These are phyloP conservation scores for Vespertilio murinus DNA, from an alignment of 2,797 vertebrate genomes.

Conservation along the genomic window DNA sequence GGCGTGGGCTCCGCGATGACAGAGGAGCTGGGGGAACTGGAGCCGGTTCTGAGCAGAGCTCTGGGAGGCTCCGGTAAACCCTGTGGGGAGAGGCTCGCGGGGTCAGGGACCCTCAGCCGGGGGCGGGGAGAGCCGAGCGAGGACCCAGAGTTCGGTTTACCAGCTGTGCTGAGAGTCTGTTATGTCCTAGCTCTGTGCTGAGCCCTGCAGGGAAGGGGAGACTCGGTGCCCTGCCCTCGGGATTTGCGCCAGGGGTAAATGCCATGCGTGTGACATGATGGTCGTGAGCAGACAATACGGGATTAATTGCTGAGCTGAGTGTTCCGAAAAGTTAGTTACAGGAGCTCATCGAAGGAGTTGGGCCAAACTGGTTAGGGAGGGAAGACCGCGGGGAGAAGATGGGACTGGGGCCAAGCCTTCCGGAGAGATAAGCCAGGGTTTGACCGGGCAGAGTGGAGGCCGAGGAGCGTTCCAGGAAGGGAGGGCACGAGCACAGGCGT, in stretches of 20 bases:
- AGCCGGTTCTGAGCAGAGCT: not conserved
- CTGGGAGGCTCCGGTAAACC: not conserved
- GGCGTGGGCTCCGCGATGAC: not conserved
- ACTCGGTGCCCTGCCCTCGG: not conserved
- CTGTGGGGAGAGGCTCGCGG: not conserved
- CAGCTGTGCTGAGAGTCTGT: not conserved
- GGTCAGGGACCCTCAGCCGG: not conserved
- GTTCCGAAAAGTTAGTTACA: not conserved
- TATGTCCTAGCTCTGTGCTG: not conserved
- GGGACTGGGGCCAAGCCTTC: slow-evolving; percentile 35
- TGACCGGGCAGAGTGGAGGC: not conserved
- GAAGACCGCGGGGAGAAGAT: slow-evolving; percentile 14
- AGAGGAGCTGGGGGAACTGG: not conserved
- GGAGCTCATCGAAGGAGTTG: not conserved
- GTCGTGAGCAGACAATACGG: not conserved
- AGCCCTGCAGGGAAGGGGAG: not conserved
- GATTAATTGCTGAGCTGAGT: not conserved
- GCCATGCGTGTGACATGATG: not conserved
- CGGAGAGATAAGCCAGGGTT: not conserved
- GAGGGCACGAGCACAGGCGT: not conserved
- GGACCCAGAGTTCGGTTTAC: not conserved
- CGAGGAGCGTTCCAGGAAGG: not conserved
- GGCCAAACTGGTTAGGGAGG: slow-evolving; percentile 31
- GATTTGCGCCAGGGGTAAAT: not conserved
- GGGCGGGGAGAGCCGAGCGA: not conserved